Percentiles rank a stretch among this genome's conserved stretches.
Evolutionary conservation across 1,140 invertebrate species (phyloP).

Genomic region (Penaeus indicus): DNA sequence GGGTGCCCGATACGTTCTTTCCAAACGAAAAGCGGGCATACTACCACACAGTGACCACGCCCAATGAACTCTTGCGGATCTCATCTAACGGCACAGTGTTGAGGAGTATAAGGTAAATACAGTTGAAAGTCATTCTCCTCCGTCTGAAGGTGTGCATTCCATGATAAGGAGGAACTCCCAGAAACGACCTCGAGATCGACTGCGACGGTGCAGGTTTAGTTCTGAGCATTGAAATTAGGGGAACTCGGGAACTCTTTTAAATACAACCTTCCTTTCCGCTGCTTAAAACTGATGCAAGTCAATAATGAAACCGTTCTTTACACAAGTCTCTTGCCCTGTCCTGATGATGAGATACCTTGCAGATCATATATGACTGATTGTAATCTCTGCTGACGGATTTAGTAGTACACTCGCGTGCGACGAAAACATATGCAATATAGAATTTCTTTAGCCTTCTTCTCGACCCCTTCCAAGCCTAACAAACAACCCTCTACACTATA

Average conservation of each 20-base stretch:
- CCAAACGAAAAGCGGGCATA: constrained; percentile 98
- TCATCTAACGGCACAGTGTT: constrained; percentile 94
- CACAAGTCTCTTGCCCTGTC: constrained; percentile 18
- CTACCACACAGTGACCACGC: constrained; percentile 97
- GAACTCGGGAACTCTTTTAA: neutral
- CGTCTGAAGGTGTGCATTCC: constrained; percentile 15
- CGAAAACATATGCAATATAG: too few species aligned
- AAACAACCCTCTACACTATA: too few species aligned
- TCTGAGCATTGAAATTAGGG: constrained; percentile 56
- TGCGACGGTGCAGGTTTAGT: constrained; percentile 11
- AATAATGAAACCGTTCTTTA: neutral
- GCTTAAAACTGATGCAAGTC: neutral
- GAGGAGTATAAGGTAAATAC: constrained; percentile 88
- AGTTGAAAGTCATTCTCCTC: constrained; percentile 12
- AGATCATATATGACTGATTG: too few species aligned
- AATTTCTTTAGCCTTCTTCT: too few species aligned
- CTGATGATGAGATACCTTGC: neutral
- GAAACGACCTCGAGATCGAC: neutral
- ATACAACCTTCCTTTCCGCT: neutral
- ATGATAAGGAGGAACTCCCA: neutral
- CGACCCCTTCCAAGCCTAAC: too few species aligned
- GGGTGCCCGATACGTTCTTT: constrained; percentile 98
- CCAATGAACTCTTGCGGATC: constrained; percentile 96
- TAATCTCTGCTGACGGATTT: too few species aligned
- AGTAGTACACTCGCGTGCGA: too few species aligned